Evolutionary conservation across 1,140 invertebrate genomes (phyloP).

Genomic region (Rhagoletis pomonella): DNA sequence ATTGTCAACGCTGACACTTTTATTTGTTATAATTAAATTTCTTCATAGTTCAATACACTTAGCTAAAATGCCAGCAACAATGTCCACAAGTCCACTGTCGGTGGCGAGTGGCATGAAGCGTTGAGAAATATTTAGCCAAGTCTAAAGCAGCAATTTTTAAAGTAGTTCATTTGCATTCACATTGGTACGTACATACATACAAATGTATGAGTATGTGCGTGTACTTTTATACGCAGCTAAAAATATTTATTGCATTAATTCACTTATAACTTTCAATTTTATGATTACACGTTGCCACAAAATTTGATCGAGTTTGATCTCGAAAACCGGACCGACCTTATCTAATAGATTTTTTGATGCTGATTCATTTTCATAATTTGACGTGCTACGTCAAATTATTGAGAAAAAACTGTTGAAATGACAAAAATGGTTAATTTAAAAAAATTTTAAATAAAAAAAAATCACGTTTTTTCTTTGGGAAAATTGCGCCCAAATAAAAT

Average conservation of each 20-base stretch:
- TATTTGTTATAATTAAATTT: slow-evolving; percentile 23
- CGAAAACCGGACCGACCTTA: too few relatives aligned
- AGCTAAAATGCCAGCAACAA: background rate
- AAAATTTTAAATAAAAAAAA: too few relatives aligned
- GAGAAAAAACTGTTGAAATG: too few relatives aligned
- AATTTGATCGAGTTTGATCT: too few relatives aligned
- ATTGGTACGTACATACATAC: background rate
- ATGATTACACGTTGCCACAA: too few relatives aligned
- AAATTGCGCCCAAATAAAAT: too few relatives aligned
- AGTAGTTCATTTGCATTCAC: background rate
- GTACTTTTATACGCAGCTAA: background rate
- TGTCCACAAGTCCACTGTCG: background rate
- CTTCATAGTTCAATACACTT: slow-evolving; percentile 19
- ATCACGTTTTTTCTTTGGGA: too few relatives aligned
- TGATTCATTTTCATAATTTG: too few relatives aligned
- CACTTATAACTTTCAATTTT: slow-evolving; percentile 23
- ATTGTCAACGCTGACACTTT: slow-evolving; percentile 22
- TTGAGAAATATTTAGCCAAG: background rate
- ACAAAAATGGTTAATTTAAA: too few relatives aligned
- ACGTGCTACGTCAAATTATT: too few relatives aligned
- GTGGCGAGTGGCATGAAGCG: background rate
- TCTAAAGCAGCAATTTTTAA: background rate
- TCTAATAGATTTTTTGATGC: too few relatives aligned
- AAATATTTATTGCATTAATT: too few relatives aligned
- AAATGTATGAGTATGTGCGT: background rate